Base-by-base conservation (phyloP, 2,797 vertebrate genomes). In the Lateolabrax maculatus region DNA sequence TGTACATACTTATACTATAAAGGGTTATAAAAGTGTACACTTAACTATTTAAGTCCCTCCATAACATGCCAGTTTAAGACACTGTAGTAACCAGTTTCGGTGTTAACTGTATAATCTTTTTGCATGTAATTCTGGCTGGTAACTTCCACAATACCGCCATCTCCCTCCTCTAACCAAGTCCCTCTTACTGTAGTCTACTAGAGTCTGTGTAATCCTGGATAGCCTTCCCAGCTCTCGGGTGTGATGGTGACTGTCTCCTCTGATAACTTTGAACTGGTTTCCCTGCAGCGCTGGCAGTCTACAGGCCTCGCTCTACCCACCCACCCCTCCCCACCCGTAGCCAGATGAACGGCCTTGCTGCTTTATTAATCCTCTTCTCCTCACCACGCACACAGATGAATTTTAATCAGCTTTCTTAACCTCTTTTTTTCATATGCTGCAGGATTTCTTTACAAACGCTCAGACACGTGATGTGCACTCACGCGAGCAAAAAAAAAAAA, bases 401-500 rank as follows among this genome's bases (percentile, higher is more conserved):
- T 94, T 93, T 95, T 94, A 95, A 95, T 95, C 90, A 94, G 90
- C 94, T 93, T 95, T 90, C 89, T 91, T 90, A 92, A 93, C 91
- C 90, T 84, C 87, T 89, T 89, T 85, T 86, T 86, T 68, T 85
- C 77, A 86, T 75, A 77, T 90, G 87, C 88, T 89, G 89, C 85
- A 80, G 90, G 89, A 94, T 94, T 90, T 94, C 88, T 87, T 91
- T 89, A 89, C 83, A 88, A 93, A 91, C 58, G 63, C 81, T 77
- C 69, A 83, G 80, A 85, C 89, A 86, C 75, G 64, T 90, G 84
- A 89, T 31, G 72, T 72, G 75, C 86, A 80, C 71, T 73, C 72
- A 70, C 67, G 49, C 55, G 2, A 19, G 64, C 65, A 53, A 53
- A 51, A 82, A 27, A 71, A 75, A 63, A 29, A 39, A 31, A 41